Percentiles rank a stretch among this genome's conserved stretches.
phyloP scores from a whole-genome alignment of 2,888 invertebrate species.

The Trissonchulus latispiculum region DNA sequence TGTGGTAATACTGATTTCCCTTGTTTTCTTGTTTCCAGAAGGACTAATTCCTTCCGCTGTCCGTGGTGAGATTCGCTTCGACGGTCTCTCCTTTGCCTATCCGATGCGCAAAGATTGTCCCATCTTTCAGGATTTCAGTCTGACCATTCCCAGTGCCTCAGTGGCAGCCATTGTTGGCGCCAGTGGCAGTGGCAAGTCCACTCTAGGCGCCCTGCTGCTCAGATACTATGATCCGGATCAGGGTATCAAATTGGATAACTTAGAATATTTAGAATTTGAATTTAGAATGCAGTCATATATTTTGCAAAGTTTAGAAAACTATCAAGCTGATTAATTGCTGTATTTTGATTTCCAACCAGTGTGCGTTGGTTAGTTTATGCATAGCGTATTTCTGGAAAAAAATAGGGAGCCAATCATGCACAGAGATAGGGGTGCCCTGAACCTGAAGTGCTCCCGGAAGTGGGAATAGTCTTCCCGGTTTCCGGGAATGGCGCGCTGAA shows the following conservation, averaged over 20 bases:
- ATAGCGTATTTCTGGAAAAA: too few species aligned
- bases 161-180: slow-evolving; percentile 76
- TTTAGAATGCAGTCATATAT: too few species aligned
- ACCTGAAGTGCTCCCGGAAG: too few species aligned
- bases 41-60: slow-evolving; percentile 55
- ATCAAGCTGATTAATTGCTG: too few species aligned
- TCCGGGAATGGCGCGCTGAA: too few species aligned
- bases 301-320: too few species aligned
- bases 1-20: too few species aligned
- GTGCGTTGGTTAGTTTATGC: too few species aligned
- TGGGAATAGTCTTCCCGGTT: too few species aligned
- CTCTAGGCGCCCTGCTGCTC: slow-evolving; percentile 69
- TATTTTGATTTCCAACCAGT: too few species aligned
- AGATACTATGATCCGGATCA: slow-evolving; percentile 69
- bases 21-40: slow-evolving; percentile 54
- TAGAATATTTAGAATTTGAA: background rate
- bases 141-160: slow-evolving; percentile 59
- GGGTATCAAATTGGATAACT: slow-evolving; percentile 34
- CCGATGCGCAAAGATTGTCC: slow-evolving; percentile 55
- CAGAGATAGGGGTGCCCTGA: too few species aligned
- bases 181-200: slow-evolving; percentile 90
- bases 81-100: slow-evolving; percentile 64
- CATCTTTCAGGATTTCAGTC: slow-evolving; percentile 58
- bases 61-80: slow-evolving; percentile 63
- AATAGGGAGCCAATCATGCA: too few species aligned